Evolutionary conservation across 2,888 invertebrate genomes (phyloP).

Genomic region (Erebia palarica): DNA sequence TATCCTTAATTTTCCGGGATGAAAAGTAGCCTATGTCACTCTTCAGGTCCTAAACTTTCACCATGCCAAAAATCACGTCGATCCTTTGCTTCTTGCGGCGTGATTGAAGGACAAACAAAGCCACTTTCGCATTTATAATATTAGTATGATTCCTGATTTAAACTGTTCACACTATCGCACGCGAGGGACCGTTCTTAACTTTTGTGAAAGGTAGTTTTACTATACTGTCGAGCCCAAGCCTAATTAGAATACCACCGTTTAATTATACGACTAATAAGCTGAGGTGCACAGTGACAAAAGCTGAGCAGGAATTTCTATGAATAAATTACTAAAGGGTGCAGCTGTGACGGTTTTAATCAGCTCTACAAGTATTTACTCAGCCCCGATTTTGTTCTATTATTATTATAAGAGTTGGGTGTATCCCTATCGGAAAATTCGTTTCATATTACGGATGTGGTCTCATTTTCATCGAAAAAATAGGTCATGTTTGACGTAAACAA

Average conservation of each 20-base stretch:
- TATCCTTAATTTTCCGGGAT: too few relatives aligned
- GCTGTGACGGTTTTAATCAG: conserved; percentile 24
- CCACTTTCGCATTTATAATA: too few relatives aligned
- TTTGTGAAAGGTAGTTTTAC: conserved; percentile 58
- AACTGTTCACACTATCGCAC: conserved; percentile 60
- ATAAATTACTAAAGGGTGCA: conserved; percentile 30
- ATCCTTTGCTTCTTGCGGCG: too few relatives aligned
- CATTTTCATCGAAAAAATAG: background rate
- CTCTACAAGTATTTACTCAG: conserved; percentile 2
- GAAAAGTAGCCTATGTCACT: too few relatives aligned
- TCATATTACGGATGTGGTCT: background rate
- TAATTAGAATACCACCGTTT: conserved; percentile 60
- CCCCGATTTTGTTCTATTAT: conserved; percentile 3
- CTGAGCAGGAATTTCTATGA: conserved; percentile 29
- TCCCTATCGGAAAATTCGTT: background rate
- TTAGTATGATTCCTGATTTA: conserved; percentile 55
- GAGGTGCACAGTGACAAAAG: conserved; percentile 32
- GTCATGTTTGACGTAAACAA: background rate
- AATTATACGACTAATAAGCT: conserved; percentile 68
- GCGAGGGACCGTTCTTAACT: conserved; percentile 65
- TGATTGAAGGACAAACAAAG: too few relatives aligned
- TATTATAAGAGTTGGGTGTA: conserved; percentile 1
- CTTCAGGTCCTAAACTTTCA: too few relatives aligned
- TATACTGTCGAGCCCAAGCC: conserved; percentile 49
- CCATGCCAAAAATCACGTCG: too few relatives aligned